Percentiles rank a stretch among this genome's conserved stretches.
Evolutionary conservation across 2,113 vertebrate species (phyloP).

Genomic region (Chinchilla lanigera): DNA sequence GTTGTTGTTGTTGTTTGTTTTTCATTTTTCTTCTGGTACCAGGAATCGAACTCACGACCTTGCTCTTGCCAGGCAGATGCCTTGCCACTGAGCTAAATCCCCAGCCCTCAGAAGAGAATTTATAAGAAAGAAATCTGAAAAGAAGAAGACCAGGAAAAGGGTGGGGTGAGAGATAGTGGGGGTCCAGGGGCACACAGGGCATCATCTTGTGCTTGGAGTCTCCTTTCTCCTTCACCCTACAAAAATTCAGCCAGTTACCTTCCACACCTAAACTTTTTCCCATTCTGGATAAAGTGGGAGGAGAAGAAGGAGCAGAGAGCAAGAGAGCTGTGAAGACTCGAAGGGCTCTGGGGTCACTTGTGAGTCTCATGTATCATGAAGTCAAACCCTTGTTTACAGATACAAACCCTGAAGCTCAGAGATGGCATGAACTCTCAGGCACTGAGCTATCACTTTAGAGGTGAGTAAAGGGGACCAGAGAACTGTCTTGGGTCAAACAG

Average conservation of each 20-base stretch:
- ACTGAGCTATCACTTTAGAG: neutral
- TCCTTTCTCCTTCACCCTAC: neutral
- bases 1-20: no score
- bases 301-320: neutral
- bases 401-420: neutral
- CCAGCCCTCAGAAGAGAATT: no score
- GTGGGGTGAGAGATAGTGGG: neutral
- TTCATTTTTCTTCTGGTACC: no score
- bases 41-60: no score
- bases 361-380: neutral
- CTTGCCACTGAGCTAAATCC: no score
- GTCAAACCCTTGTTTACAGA: neutral
- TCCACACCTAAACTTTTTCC: neutral
- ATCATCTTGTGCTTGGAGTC: neutral
- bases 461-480: neutral
- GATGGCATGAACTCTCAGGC: neutral
- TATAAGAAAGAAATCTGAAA: neutral
- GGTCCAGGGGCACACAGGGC: neutral
- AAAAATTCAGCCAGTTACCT: fast-evolving
- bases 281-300: neutral
- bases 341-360: neutral
- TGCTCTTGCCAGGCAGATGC: no score
- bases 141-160: neutral
- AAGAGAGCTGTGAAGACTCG: neutral
- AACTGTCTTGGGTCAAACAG: neutral